These are phyloP conservation scores for Emydocephalus ijimae DNA, from an alignment of 2,113 vertebrate species.

Conservation along the genomic window DNA sequence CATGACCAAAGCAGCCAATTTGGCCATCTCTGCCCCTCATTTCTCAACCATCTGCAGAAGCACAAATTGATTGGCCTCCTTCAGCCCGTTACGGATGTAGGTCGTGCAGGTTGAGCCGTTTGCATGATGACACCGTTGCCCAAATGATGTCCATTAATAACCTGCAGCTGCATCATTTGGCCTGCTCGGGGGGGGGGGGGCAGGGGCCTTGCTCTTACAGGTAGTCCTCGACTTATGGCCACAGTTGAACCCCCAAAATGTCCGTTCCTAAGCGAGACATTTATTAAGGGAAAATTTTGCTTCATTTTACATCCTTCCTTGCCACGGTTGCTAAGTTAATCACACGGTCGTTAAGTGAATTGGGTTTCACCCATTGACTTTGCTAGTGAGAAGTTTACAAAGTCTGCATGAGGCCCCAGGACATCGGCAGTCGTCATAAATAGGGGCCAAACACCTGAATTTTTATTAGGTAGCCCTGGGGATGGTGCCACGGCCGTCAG, in stretches of 20 bases:
- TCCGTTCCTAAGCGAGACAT: too few relatives aligned
- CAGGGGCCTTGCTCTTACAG: neutral
- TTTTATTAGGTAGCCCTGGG: too few relatives aligned
- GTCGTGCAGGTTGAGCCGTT: neutral
- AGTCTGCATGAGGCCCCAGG: too few relatives aligned
- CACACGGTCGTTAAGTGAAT: too few relatives aligned
- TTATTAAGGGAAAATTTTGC: neutral
- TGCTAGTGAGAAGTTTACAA: too few relatives aligned
- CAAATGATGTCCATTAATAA: neutral
- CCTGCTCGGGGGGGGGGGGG: neutral
- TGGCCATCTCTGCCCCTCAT: too few relatives aligned
- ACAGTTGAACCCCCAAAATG: neutral
- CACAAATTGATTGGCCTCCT: neutral
- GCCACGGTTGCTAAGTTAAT: neutral
- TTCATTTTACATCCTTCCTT: neutral
- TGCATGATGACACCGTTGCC: neutral
- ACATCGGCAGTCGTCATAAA: too few relatives aligned
- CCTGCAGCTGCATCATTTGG: neutral
- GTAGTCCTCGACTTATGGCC: too few relatives aligned
- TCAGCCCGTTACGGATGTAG: neutral
- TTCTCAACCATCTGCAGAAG: neutral
- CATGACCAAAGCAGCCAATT: too few relatives aligned
- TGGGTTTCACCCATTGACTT: too few relatives aligned
- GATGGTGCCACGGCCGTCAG: too few relatives aligned
- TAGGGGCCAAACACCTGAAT: too few relatives aligned